These are phyloP conservation scores for Austrolebias charrua DNA, from an alignment of 2,797 vertebrate genomes.

Conservation along the genomic window DNA sequence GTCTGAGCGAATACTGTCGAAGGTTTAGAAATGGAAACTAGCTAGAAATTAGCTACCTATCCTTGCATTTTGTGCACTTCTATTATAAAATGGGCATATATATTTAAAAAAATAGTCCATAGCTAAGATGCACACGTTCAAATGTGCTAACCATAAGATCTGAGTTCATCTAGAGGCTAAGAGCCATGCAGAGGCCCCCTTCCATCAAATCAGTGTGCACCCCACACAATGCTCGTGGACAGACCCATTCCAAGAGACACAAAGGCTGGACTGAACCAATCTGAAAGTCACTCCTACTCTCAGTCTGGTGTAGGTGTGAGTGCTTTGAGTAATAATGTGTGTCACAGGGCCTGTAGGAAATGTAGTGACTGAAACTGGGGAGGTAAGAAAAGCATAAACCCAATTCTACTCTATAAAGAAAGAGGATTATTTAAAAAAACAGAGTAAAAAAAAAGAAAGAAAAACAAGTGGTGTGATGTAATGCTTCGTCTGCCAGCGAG, in stretches of 20 bases:
- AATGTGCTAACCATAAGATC: constrained; percentile 32
- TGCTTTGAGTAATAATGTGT: constrained; percentile 19
- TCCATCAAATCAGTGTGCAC: constrained; percentile 32
- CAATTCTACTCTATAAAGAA: constrained; percentile 16
- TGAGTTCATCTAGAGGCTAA: constrained; percentile 62
- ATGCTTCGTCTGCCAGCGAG: constrained; percentile 2
- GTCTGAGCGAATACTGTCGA: constrained; percentile 6
- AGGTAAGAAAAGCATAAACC: constrained; percentile 22
- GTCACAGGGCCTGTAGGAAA: constrained; percentile 52
- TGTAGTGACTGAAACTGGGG: constrained; percentile 46
- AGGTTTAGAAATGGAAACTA: constrained; percentile 5
- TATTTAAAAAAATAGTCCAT: constrained; percentile 16
- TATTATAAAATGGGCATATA: neutral
- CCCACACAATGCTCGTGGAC: constrained; percentile 53
- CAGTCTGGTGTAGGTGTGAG: constrained; percentile 29
- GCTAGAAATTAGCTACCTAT: neutral
- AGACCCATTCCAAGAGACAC: constrained; percentile 52
- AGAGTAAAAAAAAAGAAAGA: neutral
- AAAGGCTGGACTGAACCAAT: constrained; percentile 53
- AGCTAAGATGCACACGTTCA: constrained; percentile 11
- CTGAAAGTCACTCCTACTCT: constrained; percentile 26
- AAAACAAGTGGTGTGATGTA: constrained; percentile 3
- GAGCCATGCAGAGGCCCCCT: constrained; percentile 39
- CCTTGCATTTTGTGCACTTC: neutral
- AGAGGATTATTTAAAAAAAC: constrained; percentile 5